These are phyloP conservation scores for Stictonetta naevosa DNA, from an alignment of 2,113 vertebrate species.

Conservation along the genomic window DNA sequence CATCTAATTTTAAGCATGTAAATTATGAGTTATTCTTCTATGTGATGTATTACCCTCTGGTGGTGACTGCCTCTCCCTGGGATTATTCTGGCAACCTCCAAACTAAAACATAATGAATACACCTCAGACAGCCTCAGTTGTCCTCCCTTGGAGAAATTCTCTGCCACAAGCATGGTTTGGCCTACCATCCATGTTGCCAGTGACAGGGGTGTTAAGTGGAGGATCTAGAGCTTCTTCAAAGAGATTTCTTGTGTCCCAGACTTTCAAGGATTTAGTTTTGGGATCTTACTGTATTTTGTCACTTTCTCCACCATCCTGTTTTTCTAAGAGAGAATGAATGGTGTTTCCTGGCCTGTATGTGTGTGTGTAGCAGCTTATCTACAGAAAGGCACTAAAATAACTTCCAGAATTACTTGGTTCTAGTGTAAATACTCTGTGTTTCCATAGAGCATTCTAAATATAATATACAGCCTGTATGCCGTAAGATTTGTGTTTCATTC, in stretches of 20 bases:
- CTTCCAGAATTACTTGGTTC: not conserved
- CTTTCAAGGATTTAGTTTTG: not conserved
- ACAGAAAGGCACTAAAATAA: not conserved
- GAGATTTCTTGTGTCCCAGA: not conserved
- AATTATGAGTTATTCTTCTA: not conserved
- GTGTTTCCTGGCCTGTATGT: not conserved
- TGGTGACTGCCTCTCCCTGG: not conserved
- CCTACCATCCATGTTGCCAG: not conserved
- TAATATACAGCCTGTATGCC: not conserved
- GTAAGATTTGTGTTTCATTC: not conserved
- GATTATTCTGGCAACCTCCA: not conserved
- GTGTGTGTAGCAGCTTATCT: fast-evolving
- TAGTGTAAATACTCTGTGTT: not conserved
- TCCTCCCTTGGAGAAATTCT: not conserved
- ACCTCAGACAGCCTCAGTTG: not conserved
- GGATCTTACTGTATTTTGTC: not conserved
- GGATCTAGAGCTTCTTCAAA: not conserved
- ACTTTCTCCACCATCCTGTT: not conserved
- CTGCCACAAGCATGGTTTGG: not conserved
- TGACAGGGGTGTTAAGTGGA: not conserved
- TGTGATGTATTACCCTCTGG: not conserved
- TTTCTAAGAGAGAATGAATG: not conserved
- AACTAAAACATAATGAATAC: not conserved
- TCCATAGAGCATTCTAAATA: not conserved
- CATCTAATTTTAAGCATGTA: not conserved